Evolutionary conservation across 2,888 invertebrate species (phyloP).

Genomic region (Eucriotettix oculatus): DNA sequence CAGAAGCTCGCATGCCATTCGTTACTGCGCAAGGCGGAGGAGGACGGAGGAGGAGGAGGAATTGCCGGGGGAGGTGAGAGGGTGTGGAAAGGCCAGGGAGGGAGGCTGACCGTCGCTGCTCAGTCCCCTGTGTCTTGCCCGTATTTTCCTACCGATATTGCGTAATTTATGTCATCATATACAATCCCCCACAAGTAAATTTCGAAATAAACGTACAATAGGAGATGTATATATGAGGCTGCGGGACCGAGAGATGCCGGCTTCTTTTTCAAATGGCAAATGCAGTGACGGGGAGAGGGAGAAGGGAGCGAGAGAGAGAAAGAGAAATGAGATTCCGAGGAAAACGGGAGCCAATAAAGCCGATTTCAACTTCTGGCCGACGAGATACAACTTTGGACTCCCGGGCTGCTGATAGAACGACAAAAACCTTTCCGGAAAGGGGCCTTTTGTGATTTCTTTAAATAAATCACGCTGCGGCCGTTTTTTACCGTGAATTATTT

Average conservation of each 20-base stretch:
- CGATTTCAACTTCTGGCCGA: too few relatives aligned
- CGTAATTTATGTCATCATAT: slow-evolving; percentile 2
- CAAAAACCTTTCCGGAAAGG: too few relatives aligned
- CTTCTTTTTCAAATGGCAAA: neutral
- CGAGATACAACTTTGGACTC: too few relatives aligned
- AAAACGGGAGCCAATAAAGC: too few relatives aligned
- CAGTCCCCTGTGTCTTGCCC: neutral
- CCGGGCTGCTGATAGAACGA: too few relatives aligned
- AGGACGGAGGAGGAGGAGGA: neutral
- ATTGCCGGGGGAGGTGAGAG: neutral
- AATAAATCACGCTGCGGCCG: too few relatives aligned
- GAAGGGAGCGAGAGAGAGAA: neutral
- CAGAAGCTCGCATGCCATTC: slow-evolving; percentile 22
- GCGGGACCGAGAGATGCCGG: neutral
- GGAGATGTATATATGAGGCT: neutral
- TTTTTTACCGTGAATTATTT: too few relatives aligned
- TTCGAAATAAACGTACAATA: neutral
- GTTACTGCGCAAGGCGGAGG: neutral
- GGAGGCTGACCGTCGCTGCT: neutral
- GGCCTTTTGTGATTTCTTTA: too few relatives aligned
- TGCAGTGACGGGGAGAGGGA: neutral
- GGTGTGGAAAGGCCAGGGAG: neutral
- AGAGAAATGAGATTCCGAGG: too few relatives aligned
- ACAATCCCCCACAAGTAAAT: neutral
- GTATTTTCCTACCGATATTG: neutral